A percentile compares a stretch with the other conserved stretches of the same genome.
phyloP scores from a whole-genome alignment of 2,113 vertebrate genomes.

The Chlorodrepanis virens region DNA sequence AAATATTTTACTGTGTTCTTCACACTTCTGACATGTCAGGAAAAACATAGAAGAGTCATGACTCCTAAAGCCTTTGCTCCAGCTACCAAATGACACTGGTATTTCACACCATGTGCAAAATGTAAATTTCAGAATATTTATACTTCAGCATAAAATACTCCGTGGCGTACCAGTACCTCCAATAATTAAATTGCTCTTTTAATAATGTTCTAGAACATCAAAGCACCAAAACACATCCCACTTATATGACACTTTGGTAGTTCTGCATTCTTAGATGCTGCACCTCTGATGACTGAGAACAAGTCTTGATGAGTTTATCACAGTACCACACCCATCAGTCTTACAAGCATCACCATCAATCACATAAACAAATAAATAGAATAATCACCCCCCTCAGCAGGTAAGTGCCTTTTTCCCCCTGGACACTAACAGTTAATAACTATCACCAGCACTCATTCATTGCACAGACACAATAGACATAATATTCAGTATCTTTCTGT shows the following conservation, averaged over 20 bases:
- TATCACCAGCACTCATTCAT: background rate
- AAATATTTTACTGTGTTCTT: constrained; percentile 9
- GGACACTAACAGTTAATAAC: background rate
- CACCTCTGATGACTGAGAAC: background rate
- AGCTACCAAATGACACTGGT: background rate
- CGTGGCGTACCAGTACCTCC: background rate
- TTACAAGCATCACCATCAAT: background rate
- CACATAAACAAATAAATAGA: background rate
- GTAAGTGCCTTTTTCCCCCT: background rate
- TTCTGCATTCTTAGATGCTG: background rate
- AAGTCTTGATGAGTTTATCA: background rate
- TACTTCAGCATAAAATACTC: background rate
- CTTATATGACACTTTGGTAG: background rate
- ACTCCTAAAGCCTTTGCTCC: background rate
- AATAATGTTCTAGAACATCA: background rate
- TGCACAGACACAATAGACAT: background rate
- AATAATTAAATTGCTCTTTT: background rate
- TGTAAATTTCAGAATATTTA: background rate
- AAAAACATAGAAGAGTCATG: background rate
- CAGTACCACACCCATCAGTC: background rate
- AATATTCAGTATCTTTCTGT: background rate
- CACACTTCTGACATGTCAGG: background rate
- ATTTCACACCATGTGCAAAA: background rate
- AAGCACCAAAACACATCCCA: background rate
- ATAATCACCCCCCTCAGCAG: background rate